Percentiles rank a stretch among this genome's conserved stretches.
phyloP scores from a whole-genome alignment of 2,797 vertebrate genomes.

The Protonibea diacanthus region DNA sequence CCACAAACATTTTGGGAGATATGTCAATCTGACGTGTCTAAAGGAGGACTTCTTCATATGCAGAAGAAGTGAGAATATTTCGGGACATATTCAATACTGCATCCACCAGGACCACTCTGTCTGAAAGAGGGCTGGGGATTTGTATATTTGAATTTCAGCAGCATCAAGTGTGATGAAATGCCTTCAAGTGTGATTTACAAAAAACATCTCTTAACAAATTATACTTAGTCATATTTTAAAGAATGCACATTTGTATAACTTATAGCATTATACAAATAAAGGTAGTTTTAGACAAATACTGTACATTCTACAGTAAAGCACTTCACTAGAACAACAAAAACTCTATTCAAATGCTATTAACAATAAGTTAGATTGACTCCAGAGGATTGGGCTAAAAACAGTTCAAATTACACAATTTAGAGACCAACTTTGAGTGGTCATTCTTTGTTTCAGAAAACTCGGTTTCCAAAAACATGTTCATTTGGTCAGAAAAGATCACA shows the following conservation, averaged over 20 bases:
- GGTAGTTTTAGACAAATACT: slow-evolving; percentile 70
- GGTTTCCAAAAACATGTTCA: slow-evolving; percentile 35
- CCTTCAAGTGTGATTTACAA: slow-evolving; percentile 50
- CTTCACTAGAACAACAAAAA: slow-evolving; percentile 46
- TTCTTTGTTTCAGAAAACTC: slow-evolving; percentile 37
- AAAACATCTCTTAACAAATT: slow-evolving; percentile 35
- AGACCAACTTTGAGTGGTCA: slow-evolving; percentile 62
- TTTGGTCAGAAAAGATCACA: slow-evolving; percentile 56
- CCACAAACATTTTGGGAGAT: neutral
- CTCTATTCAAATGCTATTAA: slow-evolving; percentile 19
- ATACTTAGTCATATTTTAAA: slow-evolving; percentile 35
- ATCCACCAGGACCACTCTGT: slow-evolving; percentile 8
- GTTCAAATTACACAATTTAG: slow-evolving; percentile 64
- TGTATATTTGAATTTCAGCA: slow-evolving; percentile 46
- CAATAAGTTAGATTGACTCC: slow-evolving; percentile 64
- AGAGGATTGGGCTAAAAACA: slow-evolving; percentile 24
- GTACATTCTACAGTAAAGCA: slow-evolving; percentile 76
- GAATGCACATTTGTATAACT: slow-evolving; percentile 60
- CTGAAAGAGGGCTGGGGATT: neutral
- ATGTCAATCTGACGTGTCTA: slow-evolving; percentile 1
- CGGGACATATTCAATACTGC: neutral
- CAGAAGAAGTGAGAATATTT: neutral
- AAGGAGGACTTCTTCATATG: neutral
- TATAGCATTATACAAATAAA: slow-evolving; percentile 71
- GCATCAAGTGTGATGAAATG: slow-evolving; percentile 41